Evolutionary conservation across 2,797 vertebrate genomes (phyloP), one percentile per base, ranked within the genome.

Genomic region (Smutsia temminckii): DNA sequence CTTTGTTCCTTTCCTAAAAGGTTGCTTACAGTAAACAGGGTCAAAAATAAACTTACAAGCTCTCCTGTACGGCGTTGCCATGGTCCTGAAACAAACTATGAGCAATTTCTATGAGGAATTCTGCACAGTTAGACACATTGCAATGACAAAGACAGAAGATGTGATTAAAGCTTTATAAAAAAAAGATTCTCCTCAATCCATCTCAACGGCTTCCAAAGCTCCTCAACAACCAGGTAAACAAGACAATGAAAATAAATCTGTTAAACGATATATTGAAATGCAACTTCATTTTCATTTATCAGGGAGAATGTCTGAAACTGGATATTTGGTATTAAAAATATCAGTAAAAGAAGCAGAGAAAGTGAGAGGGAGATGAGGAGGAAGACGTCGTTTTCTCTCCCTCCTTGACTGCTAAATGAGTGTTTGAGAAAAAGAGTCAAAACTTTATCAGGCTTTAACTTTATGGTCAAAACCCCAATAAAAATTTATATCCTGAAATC

Each of bases 1-100:
- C 63, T 77, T 53, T 79, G 42, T 29, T 59, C 17, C 20, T 53
- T 78, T 72, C 55, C 57, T 59, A 66, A 80, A 87, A 92, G 11
- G 21, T 17, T 40, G 18, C 20, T 53, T 75, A 42, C 8, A 37
- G 32, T 49, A 42, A 81, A 61, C 55, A 74, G 21, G 68, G n/a
- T 92, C 9, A 53, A 61, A 89, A 86, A 46, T 16, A 72, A 93
- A 59, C 7, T 80, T 27, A 14, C 6, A 68, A 49, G 66, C n/a
- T 40, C 14, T 51, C 51, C 32, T 49, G 16, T 14, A 11, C 2
- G 10, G 2, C 25, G 27, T 20, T 40, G 37, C 29, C 23, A n/a
- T 18, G 23, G 12, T 37, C n/a, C 63, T 85, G 40, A 57, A 85
- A 34, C 18, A 71, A 46, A 29, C 18, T 1, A 2, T 0, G 37